phyloP scores from a whole-genome alignment of 2,888 invertebrate genomes.

The Ophonus ardosiacus region DNA sequence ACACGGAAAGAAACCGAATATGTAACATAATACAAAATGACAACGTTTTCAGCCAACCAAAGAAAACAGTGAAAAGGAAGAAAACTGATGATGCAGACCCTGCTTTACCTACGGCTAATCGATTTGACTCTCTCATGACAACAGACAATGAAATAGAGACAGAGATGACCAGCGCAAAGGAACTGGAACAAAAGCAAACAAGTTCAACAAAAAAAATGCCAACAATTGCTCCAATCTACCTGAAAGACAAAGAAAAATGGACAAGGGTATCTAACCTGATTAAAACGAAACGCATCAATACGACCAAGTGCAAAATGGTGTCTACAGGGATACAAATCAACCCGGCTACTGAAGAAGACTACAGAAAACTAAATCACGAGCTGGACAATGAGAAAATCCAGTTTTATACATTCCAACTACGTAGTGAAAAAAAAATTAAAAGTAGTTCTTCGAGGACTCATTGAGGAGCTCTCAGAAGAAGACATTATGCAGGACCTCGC shows the following conservation, averaged over 20 bases:
- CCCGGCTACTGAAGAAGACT: slow-evolving; percentile 67
- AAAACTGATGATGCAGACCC: background rate
- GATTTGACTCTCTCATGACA: background rate
- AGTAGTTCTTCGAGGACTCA: slow-evolving; percentile 73
- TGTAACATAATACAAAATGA: no score
- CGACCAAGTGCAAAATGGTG: slow-evolving; percentile 1
- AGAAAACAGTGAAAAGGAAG: background rate
- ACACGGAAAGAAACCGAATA: background rate
- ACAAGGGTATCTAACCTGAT: background rate
- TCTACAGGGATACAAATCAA: slow-evolving; percentile 20
- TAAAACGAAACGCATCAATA: background rate
- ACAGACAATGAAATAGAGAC: background rate
- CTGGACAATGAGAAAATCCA: slow-evolving; percentile 72
- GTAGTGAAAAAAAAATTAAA: slow-evolving; percentile 73
- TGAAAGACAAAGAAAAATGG: slow-evolving; percentile 17
- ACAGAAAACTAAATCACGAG: slow-evolving; percentile 71
- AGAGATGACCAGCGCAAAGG: background rate
- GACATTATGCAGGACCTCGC: slow-evolving; percentile 71
- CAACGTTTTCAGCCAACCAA: no score
- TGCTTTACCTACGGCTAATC: no score
- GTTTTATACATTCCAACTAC: slow-evolving; percentile 74
- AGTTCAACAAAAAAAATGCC: background rate
- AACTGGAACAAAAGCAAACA: background rate
- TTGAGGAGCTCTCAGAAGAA: slow-evolving; percentile 70
- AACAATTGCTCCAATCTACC: background rate